Conservation (phyloP, 1,140 invertebrate genomes). For the Ips typographus region DNA sequence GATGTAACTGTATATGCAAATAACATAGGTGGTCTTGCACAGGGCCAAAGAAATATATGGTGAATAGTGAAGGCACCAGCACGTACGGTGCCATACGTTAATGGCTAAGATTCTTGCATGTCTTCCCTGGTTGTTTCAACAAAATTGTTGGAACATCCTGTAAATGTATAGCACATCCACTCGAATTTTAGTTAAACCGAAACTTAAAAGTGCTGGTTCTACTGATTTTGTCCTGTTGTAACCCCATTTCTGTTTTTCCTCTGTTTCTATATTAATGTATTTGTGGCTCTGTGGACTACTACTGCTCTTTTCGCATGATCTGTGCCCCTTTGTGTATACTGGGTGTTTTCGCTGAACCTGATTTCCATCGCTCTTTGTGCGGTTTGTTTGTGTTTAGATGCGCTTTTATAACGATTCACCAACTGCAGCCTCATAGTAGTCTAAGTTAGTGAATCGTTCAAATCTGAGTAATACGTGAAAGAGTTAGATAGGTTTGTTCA, state of each 20-base stretch:
- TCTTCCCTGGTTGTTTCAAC: conserved; percentile 27
- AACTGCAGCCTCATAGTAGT: too few relatives aligned
- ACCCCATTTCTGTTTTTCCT: too few relatives aligned
- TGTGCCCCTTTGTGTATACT: conserved; percentile 1
- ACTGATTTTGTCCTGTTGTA: too few relatives aligned
- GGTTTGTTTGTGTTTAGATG: neutral
- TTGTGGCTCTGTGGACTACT: conserved; percentile 7
- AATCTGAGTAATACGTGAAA: too few relatives aligned
- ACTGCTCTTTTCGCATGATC: conserved; percentile 9
- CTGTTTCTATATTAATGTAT: neutral
- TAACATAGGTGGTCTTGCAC: conserved; percentile 43
- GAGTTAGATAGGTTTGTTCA: too few relatives aligned
- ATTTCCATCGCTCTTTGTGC: neutral
- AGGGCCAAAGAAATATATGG: conserved; percentile 36
- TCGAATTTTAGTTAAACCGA: conserved; percentile 14
- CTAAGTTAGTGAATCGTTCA: too few relatives aligned
- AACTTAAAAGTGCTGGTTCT: conserved; percentile 24
- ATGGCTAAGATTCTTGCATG: conserved; percentile 32
- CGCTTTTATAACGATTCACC: too few relatives aligned
- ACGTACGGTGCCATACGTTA: conserved; percentile 45
- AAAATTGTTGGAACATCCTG: conserved; percentile 7
- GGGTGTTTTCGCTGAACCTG: neutral
- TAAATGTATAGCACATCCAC: neutral
- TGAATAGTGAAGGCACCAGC: conserved; percentile 49
- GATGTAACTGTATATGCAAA: conserved; percentile 27